Conservation (phyloP, 92 coral and sea anemone genomes). For the Epizoanthus rinbou region DNA sequence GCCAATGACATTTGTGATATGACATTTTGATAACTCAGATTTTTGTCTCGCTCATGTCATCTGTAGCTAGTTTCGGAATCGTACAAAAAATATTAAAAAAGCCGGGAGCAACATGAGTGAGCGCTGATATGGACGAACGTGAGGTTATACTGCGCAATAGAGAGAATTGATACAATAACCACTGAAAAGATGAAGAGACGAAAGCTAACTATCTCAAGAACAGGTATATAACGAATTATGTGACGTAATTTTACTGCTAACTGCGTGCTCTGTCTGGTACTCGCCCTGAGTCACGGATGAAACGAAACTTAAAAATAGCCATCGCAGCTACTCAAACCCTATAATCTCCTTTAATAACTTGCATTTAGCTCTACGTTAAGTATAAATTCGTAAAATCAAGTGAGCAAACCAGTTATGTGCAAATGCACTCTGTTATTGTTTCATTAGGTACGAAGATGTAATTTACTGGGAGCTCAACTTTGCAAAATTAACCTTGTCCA, state of each 20-base stretch:
- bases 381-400: not conserved
- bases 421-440: not conserved
- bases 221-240: conserved; percentile 15
- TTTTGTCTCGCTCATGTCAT: conserved; percentile 14
- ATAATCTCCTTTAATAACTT: not conserved
- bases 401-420: not conserved
- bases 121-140: not conserved
- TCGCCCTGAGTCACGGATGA: not conserved
- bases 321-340: not conserved
- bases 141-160: not conserved
- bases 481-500: not conserved
- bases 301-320: not conserved
- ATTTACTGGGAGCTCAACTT: not conserved
- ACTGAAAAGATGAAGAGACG: conserved; percentile 34
- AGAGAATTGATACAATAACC: not conserved
- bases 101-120: not conserved
- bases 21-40: not conserved
- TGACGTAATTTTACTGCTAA: conserved; percentile 11
- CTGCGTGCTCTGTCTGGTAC: not conserved
- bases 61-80: not conserved
- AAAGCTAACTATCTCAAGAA: conserved; percentile 40
- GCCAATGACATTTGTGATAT: conserved; percentile 27
- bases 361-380: not conserved
- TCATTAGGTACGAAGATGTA: not conserved
- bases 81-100: not conserved